Conservation (phyloP, 2,888 invertebrate genomes). For the Craniophora ligustri region DNA sequence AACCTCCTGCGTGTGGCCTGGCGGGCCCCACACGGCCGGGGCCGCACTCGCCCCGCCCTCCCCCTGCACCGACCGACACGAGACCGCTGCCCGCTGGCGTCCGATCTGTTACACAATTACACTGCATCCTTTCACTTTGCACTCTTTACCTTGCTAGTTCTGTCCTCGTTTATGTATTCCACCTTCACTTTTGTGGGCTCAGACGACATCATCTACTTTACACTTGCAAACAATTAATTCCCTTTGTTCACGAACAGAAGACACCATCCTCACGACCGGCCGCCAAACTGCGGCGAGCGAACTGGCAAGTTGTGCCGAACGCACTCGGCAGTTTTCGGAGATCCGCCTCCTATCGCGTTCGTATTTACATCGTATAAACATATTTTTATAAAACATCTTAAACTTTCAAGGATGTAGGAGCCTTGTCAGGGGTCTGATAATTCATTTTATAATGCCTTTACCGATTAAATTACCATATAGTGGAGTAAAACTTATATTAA, state of each 20-base stretch:
- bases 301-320: slow-evolving; percentile 79
- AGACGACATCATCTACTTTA: slow-evolving; percentile 87
- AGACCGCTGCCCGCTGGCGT: slow-evolving; percentile 87
- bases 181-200: slow-evolving; percentile 83
- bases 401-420: slow-evolving; percentile 13
- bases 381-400: slow-evolving; percentile 51
- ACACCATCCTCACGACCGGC: slow-evolving; percentile 87
- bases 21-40: slow-evolving; percentile 89
- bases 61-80: slow-evolving; percentile 85
- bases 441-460: slow-evolving; percentile 2
- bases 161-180: slow-evolving; percentile 86
- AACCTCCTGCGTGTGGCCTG: slow-evolving; percentile 89
- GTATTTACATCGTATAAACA: slow-evolving; percentile 66
- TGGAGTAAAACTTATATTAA: slow-evolving; percentile 27
- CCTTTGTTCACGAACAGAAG: slow-evolving; percentile 84
- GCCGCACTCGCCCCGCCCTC: slow-evolving; percentile 88
- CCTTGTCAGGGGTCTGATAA: slow-evolving; percentile 18
- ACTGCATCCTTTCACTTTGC: slow-evolving; percentile 73
- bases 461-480: background rate
- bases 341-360: slow-evolving; percentile 87
- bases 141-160: slow-evolving; percentile 83
- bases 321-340: slow-evolving; percentile 82
- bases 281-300: slow-evolving; percentile 86
- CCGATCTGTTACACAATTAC: slow-evolving; percentile 86
- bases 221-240: slow-evolving; percentile 80